Evolutionary conservation across 2,797 vertebrate species (phyloP).

Genomic region (Muscicapa comitata): DNA sequence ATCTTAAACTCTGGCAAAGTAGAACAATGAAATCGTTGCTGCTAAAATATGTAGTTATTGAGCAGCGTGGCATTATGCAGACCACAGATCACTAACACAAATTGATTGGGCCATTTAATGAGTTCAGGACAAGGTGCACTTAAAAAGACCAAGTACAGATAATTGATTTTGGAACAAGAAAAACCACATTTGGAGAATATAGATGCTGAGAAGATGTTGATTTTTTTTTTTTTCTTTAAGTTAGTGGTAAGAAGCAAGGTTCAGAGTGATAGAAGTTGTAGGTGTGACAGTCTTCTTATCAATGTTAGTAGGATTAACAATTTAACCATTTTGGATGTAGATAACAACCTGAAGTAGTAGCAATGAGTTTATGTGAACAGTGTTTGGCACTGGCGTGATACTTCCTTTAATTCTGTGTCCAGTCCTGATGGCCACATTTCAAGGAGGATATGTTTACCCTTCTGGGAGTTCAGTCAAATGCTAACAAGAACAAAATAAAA

Average conservation of each 20-base stretch:
- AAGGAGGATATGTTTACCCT: neutral
- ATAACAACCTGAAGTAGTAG: neutral
- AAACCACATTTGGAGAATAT: neutral
- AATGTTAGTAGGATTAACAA: neutral
- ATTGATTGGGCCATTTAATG: neutral
- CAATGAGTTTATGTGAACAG: neutral
- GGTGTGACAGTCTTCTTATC: neutral
- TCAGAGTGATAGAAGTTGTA: neutral
- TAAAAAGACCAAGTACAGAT: neutral
- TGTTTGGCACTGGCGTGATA: neutral
- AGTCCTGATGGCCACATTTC: neutral
- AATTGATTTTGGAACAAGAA: neutral
- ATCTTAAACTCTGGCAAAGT: neutral
- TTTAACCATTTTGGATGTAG: neutral
- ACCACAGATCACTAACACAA: neutral
- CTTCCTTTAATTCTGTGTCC: neutral
- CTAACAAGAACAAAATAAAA: neutral
- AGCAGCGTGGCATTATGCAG: neutral
- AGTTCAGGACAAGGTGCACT: neutral
- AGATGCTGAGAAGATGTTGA: neutral
- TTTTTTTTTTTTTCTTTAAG: neutral
- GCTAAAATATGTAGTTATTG: neutral
- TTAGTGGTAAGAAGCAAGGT: neutral
- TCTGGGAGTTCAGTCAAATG: neutral
- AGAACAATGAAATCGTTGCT: neutral